Evolutionary conservation across 2,888 invertebrate genomes (phyloP).

Genomic region (Xestobium rufovillosum): DNA sequence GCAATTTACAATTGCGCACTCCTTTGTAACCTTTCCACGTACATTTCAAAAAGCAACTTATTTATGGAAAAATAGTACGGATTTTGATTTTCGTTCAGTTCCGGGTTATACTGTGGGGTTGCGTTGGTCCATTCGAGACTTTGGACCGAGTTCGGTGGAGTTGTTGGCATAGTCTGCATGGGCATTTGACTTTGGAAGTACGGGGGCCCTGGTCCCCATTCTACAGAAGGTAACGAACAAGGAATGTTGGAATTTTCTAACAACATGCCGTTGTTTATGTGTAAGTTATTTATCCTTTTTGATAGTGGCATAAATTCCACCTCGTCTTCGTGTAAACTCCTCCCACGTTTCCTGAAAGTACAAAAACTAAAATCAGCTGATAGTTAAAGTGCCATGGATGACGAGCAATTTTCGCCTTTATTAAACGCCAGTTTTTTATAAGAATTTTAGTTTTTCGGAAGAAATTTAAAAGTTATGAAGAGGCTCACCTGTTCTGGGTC

Average conservation of each 20-base stretch:
- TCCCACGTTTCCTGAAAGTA: slow-evolving; percentile 62
- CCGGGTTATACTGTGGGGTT: slow-evolving; percentile 62
- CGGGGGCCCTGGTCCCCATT: slow-evolving; percentile 38
- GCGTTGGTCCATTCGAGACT: slow-evolving; percentile 33
- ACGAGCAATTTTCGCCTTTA: neutral
- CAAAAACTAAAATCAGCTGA: slow-evolving; percentile 13
- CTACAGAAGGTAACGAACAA: slow-evolving; percentile 21
- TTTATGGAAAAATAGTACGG: slow-evolving; percentile 81
- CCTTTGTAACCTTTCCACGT: slow-evolving; percentile 72
- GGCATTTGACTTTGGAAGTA: slow-evolving; percentile 19
- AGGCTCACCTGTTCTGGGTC: slow-evolving; percentile 29
- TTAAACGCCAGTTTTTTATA: slow-evolving; percentile 1
- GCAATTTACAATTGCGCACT: no score
- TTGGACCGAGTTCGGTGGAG: slow-evolving; percentile 36
- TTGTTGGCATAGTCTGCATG: slow-evolving; percentile 29
- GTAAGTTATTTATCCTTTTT: slow-evolving; percentile 84
- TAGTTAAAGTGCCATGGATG: neutral
- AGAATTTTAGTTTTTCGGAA: no score
- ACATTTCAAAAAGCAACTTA: slow-evolving; percentile 77
- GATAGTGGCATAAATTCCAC: slow-evolving; percentile 81
- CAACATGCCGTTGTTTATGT: slow-evolving; percentile 57
- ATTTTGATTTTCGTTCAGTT: slow-evolving; percentile 68
- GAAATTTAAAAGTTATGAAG: neutral
- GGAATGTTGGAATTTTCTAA: slow-evolving; percentile 35
- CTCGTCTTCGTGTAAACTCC: slow-evolving; percentile 61